Evolutionary conservation across 2,113 vertebrate genomes (phyloP), one percentile per base, ranked within the genome.

Genomic region (Scolopax mira): DNA sequence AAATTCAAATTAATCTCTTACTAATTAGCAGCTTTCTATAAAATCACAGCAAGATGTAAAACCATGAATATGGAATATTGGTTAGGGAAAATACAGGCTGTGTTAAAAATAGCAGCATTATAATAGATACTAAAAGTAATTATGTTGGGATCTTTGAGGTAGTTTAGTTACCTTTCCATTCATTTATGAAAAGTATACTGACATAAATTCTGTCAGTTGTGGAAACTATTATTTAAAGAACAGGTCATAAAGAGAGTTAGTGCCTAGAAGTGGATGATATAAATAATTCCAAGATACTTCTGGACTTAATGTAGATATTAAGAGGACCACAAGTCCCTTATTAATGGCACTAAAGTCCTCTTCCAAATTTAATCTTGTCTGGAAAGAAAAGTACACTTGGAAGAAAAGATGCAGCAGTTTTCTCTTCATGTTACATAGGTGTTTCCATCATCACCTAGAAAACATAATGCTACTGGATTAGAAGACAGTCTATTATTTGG

Each of bases 121-220:
- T 79, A 82, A 85, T 70, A 72, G 77, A 74, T 77, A 94, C 11
- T 61, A 91, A 96, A 92, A 73, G 66, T 88, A 91, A 93, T 77
- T 89, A 87, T 39, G 5, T 25, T 82, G 41, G 37, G 49, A 87
- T 85, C 49, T 79, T 95, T 66, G 35, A 87, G 39, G 46, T 71
- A 73, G 61, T 89, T 96, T 79, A 89, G 49, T 46, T 91, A 91
- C n/a, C 13, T 93, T 95, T 61, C 74, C 41, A 61, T 62, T 25
- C 66, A 58, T 88, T 95, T 91, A 41, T 49, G 37, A 79, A 91
- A 91, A 82, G 5, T 6, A 58, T 69, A 79, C 27, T 75, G 31
- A 42, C 39, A 75, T 42, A 33, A 88, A 79, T 77, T 86, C 48
- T 82, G 7, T 41, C 62, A 61, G 10, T 44, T 72, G 25, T 80